Conservation (phyloP, 1,140 invertebrate genomes). For the Cydia amplana region DNA sequence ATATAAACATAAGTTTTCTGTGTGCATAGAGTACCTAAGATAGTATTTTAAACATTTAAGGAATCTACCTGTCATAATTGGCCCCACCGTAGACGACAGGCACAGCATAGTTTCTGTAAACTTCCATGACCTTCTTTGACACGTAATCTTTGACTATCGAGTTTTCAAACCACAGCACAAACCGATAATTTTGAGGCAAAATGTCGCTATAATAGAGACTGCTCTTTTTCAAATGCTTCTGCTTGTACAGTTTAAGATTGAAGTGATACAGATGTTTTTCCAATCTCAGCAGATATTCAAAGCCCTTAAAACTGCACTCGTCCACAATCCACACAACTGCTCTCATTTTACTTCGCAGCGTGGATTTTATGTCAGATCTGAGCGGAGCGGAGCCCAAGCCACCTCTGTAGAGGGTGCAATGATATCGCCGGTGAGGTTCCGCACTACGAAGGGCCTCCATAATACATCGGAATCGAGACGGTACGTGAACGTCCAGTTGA, state of each 20-base stretch:
- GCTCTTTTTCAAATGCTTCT: conserved; percentile 74
- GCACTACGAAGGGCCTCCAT: conserved; percentile 74
- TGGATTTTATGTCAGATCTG: conserved; percentile 42
- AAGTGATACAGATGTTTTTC: conserved; percentile 77
- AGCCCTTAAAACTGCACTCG: conserved; percentile 80
- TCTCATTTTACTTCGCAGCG: conserved; percentile 65
- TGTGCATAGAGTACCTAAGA: not conserved
- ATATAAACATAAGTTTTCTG: too few relatives aligned
- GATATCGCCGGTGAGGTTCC: conserved; percentile 49
- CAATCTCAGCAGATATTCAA: conserved; percentile 81
- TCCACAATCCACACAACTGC: conserved; percentile 82
- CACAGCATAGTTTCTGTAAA: conserved; percentile 72
- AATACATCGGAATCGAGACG: conserved; percentile 83
- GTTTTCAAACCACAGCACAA: conserved; percentile 86
- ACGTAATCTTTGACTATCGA: conserved; percentile 81
- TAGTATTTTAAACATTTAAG: not conserved
- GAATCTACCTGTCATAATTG: conserved; percentile 55
- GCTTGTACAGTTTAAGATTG: conserved; percentile 81
- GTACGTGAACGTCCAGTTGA: conserved; percentile 85
- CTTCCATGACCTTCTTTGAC: conserved; percentile 82
- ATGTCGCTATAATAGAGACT: conserved; percentile 52
- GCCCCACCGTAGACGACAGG: conserved; percentile 77
- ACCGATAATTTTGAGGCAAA: conserved; percentile 80
- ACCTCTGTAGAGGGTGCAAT: conserved; percentile 53
- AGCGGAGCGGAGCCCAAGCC: conserved; percentile 47